A percentile compares a stretch with the other conserved stretches of the same genome.
Evolutionary conservation across 2,888 invertebrate genomes (phyloP).

Genomic region (Lordiphosa fenestrarum): DNA sequence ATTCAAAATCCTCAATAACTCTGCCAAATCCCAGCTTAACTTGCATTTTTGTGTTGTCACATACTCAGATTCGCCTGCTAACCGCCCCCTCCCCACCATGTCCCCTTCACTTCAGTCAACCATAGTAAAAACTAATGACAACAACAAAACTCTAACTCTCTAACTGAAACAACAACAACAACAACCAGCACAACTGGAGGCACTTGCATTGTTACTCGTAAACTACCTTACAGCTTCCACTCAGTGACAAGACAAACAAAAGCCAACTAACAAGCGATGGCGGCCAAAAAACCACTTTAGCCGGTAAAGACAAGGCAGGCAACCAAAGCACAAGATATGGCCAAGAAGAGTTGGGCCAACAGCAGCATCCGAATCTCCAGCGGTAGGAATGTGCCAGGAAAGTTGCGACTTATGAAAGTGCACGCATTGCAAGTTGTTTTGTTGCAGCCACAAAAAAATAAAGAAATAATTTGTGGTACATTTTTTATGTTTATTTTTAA

Average conservation of each 20-base stretch:
- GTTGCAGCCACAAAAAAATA: slow-evolving; percentile 47
- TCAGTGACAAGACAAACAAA: slow-evolving; percentile 55
- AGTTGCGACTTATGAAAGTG: slow-evolving; percentile 72
- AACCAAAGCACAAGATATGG: slow-evolving; percentile 49
- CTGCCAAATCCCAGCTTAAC: slow-evolving; percentile 14
- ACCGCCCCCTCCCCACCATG: background rate
- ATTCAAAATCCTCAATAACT: slow-evolving; percentile 9
- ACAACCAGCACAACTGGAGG: slow-evolving; percentile 1
- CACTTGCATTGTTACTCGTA: slow-evolving; percentile 24
- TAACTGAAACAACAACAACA: slow-evolving; percentile 23
- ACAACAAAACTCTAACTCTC: slow-evolving; percentile 21
- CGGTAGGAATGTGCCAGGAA: slow-evolving; percentile 38
- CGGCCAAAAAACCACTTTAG: slow-evolving; percentile 61
- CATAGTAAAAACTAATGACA: slow-evolving; percentile 27
- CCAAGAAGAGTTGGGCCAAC: slow-evolving; percentile 36
- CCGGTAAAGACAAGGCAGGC: slow-evolving; percentile 39
- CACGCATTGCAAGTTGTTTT: slow-evolving; percentile 51
- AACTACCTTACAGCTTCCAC: slow-evolving; percentile 46
- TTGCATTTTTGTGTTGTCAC: slow-evolving; percentile 10
- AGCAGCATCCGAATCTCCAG: background rate
- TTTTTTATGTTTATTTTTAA: slow-evolving; percentile 19
- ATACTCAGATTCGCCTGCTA: background rate
- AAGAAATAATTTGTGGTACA: slow-evolving; percentile 38
- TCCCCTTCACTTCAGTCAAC: slow-evolving; percentile 6
- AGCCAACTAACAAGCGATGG: slow-evolving; percentile 64